Base-by-base conservation (phyloP, 2,888 invertebrate genomes). In the Dryomyza anilis region DNA sequence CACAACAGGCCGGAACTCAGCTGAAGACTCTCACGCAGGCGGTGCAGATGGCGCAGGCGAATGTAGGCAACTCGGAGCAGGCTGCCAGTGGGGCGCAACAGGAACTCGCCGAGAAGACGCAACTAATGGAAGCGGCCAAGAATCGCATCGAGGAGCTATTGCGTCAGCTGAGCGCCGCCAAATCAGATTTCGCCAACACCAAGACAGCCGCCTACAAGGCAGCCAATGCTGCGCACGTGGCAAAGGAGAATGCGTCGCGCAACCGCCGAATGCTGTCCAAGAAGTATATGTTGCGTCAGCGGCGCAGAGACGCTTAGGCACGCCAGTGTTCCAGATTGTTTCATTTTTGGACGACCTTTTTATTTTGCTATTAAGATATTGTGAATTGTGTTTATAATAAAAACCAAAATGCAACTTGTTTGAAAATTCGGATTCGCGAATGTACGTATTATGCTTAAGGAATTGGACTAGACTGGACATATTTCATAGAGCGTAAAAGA, bases 131-230 rank as follows among this genome's bases (percentile, higher is more conserved):
- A 0, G 90, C 90, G 5, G 91, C 91, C 0, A 87, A 87, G 69
- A 86, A 86, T 36, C 85, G 90, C 55, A 83, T 90, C 48, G 88
- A 89, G 8, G 87, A 89, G 65, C 78, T 91, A 6, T 85, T 87
- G 66, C 86, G 86, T 29, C 89, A 91, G 73, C 76, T 90, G 55
- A 87, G 87, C 71, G 83, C 84, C 21, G 89, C 89, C 0, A 87
- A 87, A 64, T 82, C 85, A 0, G 91, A 91, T 71, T 87, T 88
- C 50, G 81, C 86, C 0, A 88, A 86, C 14, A 91, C 91, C 0
- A 90, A 89, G 72, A 86, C 87, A 66, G 89, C 90, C 0, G 90
- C 90, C 0, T 87, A 88, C 52, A 87, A 87, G 66, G 91, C 91
- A 0, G 88, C 87, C 21, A 86, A 87, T 61, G 87, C 91, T 0